Evolutionary conservation across 2,797 vertebrate genomes (phyloP), one percentile per base, ranked within the genome.

Genomic region (Acipenser transmontanus): DNA sequence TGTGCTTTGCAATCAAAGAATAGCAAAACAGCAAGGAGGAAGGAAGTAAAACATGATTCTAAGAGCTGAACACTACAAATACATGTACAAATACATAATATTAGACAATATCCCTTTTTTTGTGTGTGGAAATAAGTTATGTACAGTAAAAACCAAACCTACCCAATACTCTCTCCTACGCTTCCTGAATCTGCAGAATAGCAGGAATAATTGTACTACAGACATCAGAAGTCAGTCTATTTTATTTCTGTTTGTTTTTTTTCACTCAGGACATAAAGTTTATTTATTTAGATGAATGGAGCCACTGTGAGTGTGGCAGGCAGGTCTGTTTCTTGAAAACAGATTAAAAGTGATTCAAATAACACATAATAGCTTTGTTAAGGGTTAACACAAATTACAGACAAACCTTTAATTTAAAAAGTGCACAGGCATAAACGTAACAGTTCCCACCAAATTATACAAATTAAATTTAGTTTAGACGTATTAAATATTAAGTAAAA

Each of bases 371-470:
- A 94, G 89, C 83, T 92, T 90, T 89, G 89, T 90, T 90, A 89
- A 88, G 87, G 89, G 88, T 90, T 86, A 89, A 88, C 85, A 85
- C 90, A 94, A 93, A 91, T 95, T 91, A 95, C 93, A 95, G 91
- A 96, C 95, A 97, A 96, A 96, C 89, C 89, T 93, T 92, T 92
- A 84, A 87, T 92, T 92, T 93, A 93, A 97, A 92, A 95, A 97
- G 95, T 96, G 94, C 95, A 95, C 92, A 87, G 92, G 90, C 93
- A 88, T 88, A 96, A 96, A 97, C 93, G 90, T 95, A 95, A 95
- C 92, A 96, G 91, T 94, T 95, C 94, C 90, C 93, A 91, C 92
- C 92, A 94, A 93, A 85, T 93, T 89, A 92, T 94, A 91, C 85
- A 94, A 95, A 95, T 80, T 85, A 80, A 65, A 71, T 76, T 75